Evolutionary conservation across 2,888 invertebrate genomes (phyloP), one percentile per base, ranked within the genome.

Genomic region (Proisotoma minuta): DNA sequence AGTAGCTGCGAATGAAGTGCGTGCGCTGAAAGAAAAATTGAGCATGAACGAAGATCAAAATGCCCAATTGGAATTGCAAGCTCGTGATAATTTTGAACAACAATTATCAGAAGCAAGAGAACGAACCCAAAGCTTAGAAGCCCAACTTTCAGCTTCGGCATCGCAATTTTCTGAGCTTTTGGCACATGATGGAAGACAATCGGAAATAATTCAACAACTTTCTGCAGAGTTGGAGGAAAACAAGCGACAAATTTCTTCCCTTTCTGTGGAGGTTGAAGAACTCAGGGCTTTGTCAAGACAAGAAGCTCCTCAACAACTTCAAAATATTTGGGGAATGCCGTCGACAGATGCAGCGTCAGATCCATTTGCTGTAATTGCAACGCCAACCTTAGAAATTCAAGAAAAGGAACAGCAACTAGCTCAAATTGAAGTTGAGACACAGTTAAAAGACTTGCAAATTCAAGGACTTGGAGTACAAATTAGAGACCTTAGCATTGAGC

Each of bases 201-300:
- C 40, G 3, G 3, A 5, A 3, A 4, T 15, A 23, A 23, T 54
- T 18, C 5, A 12, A 5, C 22, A 26, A n/a, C 47, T 57, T 18
- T 15, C 8, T n/a, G 47, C 10, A 22, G 47, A 57, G 23, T 18
- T 57, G 18, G 57, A 43, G 15, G 47, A 57, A 24, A 47, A 47
- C 2, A 29, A 27, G 12, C 26, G n/a, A n/a, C 10, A 22, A 18
- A 4, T 54, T 8, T 10, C 24, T 15, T 22, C 29, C 23, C 4
- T 57, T 10, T 22, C 43, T 8, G 57, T 57, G 3, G 43, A 57
- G 24, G 12, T 47, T 4, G 57, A 57, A 47, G 48, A 47, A 26
- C 12, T 18, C n/a, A 27, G 40, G n/a, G 23, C n/a, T 24, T 23
- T 50, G 8, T 18, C 10, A 10, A 5, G n/a, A 5, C 47, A 47